These are phyloP conservation scores for Pelvicachromis taeniatus DNA, from an alignment of 2,113 vertebrate species.

Conservation along the genomic window DNA sequence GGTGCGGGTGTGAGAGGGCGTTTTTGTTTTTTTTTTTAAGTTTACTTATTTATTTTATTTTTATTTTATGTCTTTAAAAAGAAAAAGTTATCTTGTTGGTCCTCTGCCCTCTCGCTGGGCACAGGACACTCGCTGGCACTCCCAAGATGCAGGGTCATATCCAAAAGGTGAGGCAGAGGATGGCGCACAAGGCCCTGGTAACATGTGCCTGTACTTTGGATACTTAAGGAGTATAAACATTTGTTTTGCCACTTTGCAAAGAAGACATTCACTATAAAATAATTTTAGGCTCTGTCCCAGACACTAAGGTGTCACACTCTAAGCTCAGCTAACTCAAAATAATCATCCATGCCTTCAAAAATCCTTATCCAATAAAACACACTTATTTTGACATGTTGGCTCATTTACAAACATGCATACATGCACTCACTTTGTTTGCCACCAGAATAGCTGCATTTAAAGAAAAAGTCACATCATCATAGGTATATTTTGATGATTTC, in stretches of 20 bases:
- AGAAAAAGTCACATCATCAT: background rate
- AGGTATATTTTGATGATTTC: background rate
- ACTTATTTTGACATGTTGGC: background rate
- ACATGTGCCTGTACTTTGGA: background rate
- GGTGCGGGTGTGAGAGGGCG: slow-evolving; percentile 9
- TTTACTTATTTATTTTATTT: background rate
- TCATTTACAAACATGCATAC: background rate
- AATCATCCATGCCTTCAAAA: background rate
- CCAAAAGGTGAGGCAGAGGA: background rate
- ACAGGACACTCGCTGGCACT: background rate
- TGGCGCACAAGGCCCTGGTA: background rate
- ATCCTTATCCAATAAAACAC: background rate
- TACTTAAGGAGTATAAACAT: background rate
- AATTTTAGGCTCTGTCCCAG: background rate
- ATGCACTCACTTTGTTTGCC: background rate
- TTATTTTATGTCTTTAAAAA: background rate
- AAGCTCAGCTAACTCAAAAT: background rate
- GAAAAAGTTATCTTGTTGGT: background rate
- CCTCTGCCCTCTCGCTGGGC: background rate
- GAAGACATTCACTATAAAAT: background rate
- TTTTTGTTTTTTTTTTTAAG: background rate
- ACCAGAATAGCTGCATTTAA: background rate
- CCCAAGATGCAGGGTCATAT: background rate
- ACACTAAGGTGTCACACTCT: background rate
- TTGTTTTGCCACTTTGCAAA: background rate